Percentiles rank a stretch among this genome's conserved stretches.
Evolutionary conservation across 2,888 invertebrate species (phyloP).

Genomic region (Platycnemis pennipes): DNA sequence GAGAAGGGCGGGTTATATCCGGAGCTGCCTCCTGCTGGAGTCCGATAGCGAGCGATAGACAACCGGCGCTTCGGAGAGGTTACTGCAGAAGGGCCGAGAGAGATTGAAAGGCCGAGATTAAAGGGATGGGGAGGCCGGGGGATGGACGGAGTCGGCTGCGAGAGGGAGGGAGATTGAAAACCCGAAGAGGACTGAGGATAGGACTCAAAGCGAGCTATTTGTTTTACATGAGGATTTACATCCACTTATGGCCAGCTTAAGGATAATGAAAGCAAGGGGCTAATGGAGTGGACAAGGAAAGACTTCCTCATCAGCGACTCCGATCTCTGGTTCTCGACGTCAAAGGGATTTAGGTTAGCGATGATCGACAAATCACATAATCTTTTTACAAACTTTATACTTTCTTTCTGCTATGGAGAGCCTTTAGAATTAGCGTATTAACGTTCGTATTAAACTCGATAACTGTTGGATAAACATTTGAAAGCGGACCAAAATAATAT

Average conservation of each 20-base stretch:
- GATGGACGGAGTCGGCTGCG: neutral
- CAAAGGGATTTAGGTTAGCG: neutral
- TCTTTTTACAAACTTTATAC: neutral
- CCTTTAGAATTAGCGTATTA: neutral
- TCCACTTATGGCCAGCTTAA: conserved; percentile 53
- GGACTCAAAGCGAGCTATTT: conserved; percentile 25
- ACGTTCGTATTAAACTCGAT: neutral
- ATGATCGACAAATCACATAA: neutral
- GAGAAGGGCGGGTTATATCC: neutral
- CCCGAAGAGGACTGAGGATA: neutral
- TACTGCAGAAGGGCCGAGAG: neutral
- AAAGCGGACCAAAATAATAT: no score
- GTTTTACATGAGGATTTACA: conserved; percentile 63
- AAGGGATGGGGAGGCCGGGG: neutral
- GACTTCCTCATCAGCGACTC: neutral
- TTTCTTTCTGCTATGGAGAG: neutral
- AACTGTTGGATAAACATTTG: neutral
- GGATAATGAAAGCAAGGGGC: conserved; percentile 50
- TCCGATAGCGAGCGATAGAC: neutral
- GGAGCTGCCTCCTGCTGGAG: neutral
- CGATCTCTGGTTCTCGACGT: neutral
- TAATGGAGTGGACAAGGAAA: neutral
- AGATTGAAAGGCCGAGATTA: neutral
- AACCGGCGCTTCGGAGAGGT: neutral
- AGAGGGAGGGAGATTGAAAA: neutral